Evolutionary conservation across 2,797 vertebrate species (phyloP).

Genomic region (Cynodonichthys magdalenae): DNA sequence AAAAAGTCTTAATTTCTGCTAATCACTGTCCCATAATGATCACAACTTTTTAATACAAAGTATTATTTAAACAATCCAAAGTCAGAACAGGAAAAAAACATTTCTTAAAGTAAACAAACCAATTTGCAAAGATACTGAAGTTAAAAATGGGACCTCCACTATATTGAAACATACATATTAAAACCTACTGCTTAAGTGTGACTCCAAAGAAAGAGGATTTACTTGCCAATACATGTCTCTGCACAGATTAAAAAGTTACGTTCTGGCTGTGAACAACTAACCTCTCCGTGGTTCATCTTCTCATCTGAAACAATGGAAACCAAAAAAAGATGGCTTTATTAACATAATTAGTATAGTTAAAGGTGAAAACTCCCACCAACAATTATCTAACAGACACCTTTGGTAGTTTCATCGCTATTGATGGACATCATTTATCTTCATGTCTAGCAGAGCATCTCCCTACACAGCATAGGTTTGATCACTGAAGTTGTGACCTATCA

Average conservation of each 20-base stretch:
- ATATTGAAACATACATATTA: neutral
- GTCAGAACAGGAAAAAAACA: neutral
- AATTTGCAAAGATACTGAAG: no score
- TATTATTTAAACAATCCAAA: neutral
- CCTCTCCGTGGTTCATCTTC: slow-evolving; percentile 23
- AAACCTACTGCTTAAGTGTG: neutral
- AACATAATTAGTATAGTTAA: slow-evolving; percentile 14
- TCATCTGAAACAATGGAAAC: slow-evolving; percentile 44
- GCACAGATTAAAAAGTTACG: slow-evolving; percentile 23
- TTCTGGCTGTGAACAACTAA: slow-evolving; percentile 26
- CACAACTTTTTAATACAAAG: neutral
- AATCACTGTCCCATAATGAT: neutral
- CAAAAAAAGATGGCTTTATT: slow-evolving; percentile 24
- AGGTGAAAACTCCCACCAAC: slow-evolving; percentile 8
- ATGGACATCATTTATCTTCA: slow-evolving; percentile 26
- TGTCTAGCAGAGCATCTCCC: slow-evolving; percentile 27
- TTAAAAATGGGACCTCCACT: no score
- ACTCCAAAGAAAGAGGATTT: neutral
- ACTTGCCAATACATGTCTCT: slow-evolving; percentile 14
- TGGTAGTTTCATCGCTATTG: slow-evolving; percentile 14
- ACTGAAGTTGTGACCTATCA: slow-evolving; percentile 50
- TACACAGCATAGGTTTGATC: slow-evolving; percentile 62
- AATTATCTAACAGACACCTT: slow-evolving; percentile 12
- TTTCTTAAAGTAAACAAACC: neutral
- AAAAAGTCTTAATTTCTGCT: neutral